Evolutionary conservation across 1,140 invertebrate genomes (phyloP), one percentile per base, ranked within the genome.

Genomic region (Cepaea nemoralis): DNA sequence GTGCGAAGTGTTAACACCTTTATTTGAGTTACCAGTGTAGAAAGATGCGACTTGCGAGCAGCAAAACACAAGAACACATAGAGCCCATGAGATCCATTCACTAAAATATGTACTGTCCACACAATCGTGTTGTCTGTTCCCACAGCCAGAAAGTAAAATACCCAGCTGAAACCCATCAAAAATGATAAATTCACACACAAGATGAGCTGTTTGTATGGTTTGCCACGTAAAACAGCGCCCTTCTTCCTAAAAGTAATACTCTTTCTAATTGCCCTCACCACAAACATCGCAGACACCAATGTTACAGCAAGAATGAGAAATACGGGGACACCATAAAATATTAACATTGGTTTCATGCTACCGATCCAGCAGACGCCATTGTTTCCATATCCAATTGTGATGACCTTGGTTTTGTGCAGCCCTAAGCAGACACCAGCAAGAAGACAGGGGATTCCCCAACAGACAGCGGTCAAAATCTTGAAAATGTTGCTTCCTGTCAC

Each of bases 161-260:
- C 82, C 90, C 90, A 91, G 16, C 86, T 87, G 10, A 90, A 82
- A 16, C 88, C 89, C 81, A 89, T 86, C 40, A 90, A 77, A 0
- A 86, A 42, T 14, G 87, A 85, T 50, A 94, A 84, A 24, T 93
- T 89, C 24, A 93, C 84, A 86, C 93, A 94, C 33, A 94, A 88
- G 37, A 83, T 89, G 86, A 86, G 91, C 85, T 50, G 85, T 77
- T 86, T 82, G 48, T 87, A 74, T 59, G 91, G 33, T 69, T 81
- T 48, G 71, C 80, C 19, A 77, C 79, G 70, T 48, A 48, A 37
- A 8, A 50, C 80, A 77, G 12, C 70, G 19, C 27, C 35, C 71
- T 90, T 91, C 40, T 89, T 88, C 50, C 70, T 14, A 22, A 77
- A 50, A 8, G 33, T 16, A 19, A 55, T 42, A 24, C 74, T 77